Base-by-base conservation (phyloP, 2,113 vertebrate genomes). In the Turnix velox region DNA sequence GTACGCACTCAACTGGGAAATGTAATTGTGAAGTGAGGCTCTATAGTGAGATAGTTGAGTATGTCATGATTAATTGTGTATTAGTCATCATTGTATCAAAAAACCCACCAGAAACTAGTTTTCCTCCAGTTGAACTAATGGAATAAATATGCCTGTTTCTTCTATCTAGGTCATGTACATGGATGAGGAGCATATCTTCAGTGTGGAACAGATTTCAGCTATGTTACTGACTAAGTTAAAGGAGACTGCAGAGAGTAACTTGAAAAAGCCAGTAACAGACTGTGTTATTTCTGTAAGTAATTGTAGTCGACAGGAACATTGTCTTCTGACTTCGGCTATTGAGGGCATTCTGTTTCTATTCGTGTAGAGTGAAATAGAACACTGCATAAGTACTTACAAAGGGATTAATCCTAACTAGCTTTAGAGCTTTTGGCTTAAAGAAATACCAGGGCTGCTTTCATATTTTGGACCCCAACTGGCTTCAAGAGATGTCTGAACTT, bases 281-380 rank as follows among this genome's bases (percentile, higher is more conserved):
- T 98, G 98, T 96, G 98, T 98, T 96, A 98, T 98, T 96, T 98
- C 98, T 94, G 98, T 98, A 97, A 97, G 98, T 98, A 94, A 86
- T 80, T 92, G 81, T 90, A 80, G 52, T 62, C 62, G 28, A n/a
- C 16, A 30, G 87, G 76, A 83, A 74, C 73, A 27, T 31, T 28
- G 81, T 92, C 69, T 90, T 82, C 71, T 68, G 92, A 75, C 62
- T 82, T 62, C n/a, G 85, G 10, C 67, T 73, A 45, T 84, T 8
- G 24, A 87, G 87, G 54, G 42, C 67, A 85, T 91, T 91, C 82
- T 79, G 84, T 91, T 94, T 85, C 87, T 94, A 33, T 94, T 93
- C 24, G 0, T 43, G 74, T 76, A 48, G 42, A 46, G 28, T 62
- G 39, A 73, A 76, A 87, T 65, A 59, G 87, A 87, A 58, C 48